These are phyloP conservation scores for Drosophila triauraria DNA, from an alignment of 1,140 invertebrate genomes.

Conservation along the genomic window DNA sequence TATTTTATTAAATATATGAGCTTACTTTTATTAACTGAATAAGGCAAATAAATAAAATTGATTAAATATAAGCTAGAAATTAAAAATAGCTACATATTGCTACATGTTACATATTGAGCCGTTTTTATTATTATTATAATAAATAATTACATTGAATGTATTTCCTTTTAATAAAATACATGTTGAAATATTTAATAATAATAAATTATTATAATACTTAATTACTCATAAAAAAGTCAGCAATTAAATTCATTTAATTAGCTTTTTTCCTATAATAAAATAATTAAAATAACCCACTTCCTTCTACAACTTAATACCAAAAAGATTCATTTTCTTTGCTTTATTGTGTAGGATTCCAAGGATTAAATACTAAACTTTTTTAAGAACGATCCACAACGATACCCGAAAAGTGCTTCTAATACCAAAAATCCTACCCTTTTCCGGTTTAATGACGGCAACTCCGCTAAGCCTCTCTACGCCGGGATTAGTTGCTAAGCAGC, in stretches of 20 bases:
- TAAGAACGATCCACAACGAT: not conserved
- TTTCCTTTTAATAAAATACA: no score
- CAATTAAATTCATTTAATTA: no score
- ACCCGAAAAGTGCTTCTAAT: not conserved
- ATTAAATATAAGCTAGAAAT: no score
- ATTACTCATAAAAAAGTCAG: not conserved
- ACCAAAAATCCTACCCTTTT: not conserved
- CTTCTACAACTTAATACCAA: not conserved
- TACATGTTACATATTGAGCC: no score
- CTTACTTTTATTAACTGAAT: no score
- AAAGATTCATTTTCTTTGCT: no score
- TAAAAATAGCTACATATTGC: no score
- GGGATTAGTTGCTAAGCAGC: constrained; percentile 30
- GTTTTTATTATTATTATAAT: no score
- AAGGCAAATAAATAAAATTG: no score
- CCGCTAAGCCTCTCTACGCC: not conserved
- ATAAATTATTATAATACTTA: no score
- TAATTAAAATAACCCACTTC: not conserved
- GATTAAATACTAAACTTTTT: not conserved
- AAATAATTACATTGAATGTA: no score
- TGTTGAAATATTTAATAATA: not conserved
- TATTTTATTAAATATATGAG: not conserved
- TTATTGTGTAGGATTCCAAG: no score
- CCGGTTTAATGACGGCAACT: constrained; percentile 11
- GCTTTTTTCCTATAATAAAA: not conserved